Conservation (phyloP, 2,113 vertebrate species). For the Chaetops frenatus region DNA sequence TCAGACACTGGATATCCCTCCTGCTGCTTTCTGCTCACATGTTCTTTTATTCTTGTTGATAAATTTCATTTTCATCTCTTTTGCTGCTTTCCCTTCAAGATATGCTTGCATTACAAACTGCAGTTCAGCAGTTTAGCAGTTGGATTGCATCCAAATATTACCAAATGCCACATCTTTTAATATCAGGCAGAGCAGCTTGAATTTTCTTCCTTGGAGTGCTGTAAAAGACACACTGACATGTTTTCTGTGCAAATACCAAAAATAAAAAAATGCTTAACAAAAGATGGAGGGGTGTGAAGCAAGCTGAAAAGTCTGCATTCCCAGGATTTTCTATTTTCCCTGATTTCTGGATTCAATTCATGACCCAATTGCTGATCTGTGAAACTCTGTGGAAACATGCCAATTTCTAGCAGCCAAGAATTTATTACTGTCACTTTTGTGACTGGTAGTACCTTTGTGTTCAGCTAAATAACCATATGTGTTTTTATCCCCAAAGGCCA, state of each 20-base stretch:
- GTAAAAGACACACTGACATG: neutral
- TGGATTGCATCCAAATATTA: conserved; percentile 48
- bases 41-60: conserved; percentile 49
- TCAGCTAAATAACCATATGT: neutral
- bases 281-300: neutral
- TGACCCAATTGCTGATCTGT: conserved; percentile 3
- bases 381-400: neutral
- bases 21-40: conserved; percentile 40
- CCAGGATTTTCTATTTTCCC: neutral
- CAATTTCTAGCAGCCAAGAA: neutral
- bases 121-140: conserved; percentile 9
- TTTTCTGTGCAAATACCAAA: conserved; percentile 30
- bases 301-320: conserved; percentile 19
- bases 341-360: neutral
- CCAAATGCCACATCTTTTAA: conserved; percentile 55
- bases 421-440: neutral
- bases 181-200: conserved; percentile 36
- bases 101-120: conserved; percentile 21
- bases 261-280: neutral
- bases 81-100: conserved; percentile 47
- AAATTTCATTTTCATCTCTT: conserved; percentile 55
- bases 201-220: conserved; percentile 2
- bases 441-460: neutral
- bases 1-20: neutral
- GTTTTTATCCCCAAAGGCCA: neutral